phyloP scores from a whole-genome alignment of 2,888 invertebrate species.

The Nomada lathburiana region DNA sequence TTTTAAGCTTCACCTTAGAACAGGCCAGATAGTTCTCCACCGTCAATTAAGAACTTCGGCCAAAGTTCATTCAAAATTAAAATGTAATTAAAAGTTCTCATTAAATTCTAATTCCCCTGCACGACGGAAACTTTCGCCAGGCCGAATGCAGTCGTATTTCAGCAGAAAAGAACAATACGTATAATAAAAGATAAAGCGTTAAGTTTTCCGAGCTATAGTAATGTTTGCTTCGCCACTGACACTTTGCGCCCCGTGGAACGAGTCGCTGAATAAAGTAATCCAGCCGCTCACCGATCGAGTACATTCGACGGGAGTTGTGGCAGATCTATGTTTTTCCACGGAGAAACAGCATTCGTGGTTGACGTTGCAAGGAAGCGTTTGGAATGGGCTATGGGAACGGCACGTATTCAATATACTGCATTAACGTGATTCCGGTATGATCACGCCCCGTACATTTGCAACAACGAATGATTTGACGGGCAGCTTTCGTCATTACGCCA shows the following conservation, averaged over 20 bases:
- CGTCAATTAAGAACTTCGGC: background rate
- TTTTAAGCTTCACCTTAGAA: background rate
- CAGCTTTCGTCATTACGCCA: constrained; percentile 38
- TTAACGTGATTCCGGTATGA: constrained; percentile 71
- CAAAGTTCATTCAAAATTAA: constrained; percentile 10
- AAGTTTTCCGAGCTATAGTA: background rate
- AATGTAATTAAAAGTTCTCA: constrained; percentile 31
- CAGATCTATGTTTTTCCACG: background rate
- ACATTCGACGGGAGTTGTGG: background rate
- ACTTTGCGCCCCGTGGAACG: background rate
- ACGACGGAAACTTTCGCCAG: background rate
- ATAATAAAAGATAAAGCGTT: background rate
- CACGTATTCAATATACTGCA: constrained; percentile 67
- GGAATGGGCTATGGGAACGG: constrained; percentile 59
- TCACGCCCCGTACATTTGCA: constrained; percentile 67
- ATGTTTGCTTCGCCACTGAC: background rate
- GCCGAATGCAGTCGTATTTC: background rate
- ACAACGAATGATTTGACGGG: constrained; percentile 62
- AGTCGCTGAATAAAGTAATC: background rate
- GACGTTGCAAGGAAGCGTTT: constrained; percentile 8
- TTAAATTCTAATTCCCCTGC: background rate
- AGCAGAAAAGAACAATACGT: background rate
- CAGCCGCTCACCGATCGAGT: background rate
- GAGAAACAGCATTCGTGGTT: too few relatives aligned
- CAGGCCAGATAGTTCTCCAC: constrained; percentile 3